These are phyloP conservation scores for Sarcophilus harrisii DNA, from an alignment of 2,797 vertebrate genomes.

Conservation along the genomic window DNA sequence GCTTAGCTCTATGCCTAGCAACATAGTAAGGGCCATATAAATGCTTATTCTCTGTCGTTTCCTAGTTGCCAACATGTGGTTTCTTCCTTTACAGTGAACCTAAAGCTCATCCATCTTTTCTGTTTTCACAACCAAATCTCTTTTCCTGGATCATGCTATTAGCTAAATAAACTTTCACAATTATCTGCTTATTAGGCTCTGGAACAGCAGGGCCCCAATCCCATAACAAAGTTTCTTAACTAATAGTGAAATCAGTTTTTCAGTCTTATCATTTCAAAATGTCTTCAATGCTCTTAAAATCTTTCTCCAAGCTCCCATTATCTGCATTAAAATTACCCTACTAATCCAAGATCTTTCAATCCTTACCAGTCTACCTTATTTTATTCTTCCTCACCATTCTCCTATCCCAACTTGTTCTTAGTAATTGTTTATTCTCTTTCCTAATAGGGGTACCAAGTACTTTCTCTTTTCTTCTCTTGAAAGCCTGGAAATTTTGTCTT, in stretches of 20 bases:
- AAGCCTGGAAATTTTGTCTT: neutral
- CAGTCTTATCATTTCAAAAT: neutral
- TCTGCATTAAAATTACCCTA: neutral
- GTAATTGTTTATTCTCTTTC: neutral
- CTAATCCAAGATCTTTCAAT: neutral
- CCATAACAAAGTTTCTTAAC: neutral
- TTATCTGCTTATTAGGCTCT: neutral
- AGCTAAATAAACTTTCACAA: neutral
- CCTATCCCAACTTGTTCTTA: neutral
- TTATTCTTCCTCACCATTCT: neutral
- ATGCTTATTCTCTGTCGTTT: neutral
- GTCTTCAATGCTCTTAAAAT: neutral
- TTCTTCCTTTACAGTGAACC: neutral
- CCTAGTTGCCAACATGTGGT: neutral
- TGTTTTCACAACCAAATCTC: conserved; percentile 2
- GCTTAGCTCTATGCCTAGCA: neutral
- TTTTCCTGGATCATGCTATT: neutral
- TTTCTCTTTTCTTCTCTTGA: neutral
- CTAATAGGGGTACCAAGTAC: neutral
- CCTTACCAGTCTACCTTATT: neutral
- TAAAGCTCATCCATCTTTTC: neutral
- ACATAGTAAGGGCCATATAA: neutral
- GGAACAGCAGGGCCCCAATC: neutral
- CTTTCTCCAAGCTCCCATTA: neutral
- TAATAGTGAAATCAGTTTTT: neutral